Evolutionary conservation across 2,113 vertebrate genomes (phyloP), one percentile per base, ranked within the genome.

Genomic region (Pholis gunnellus): DNA sequence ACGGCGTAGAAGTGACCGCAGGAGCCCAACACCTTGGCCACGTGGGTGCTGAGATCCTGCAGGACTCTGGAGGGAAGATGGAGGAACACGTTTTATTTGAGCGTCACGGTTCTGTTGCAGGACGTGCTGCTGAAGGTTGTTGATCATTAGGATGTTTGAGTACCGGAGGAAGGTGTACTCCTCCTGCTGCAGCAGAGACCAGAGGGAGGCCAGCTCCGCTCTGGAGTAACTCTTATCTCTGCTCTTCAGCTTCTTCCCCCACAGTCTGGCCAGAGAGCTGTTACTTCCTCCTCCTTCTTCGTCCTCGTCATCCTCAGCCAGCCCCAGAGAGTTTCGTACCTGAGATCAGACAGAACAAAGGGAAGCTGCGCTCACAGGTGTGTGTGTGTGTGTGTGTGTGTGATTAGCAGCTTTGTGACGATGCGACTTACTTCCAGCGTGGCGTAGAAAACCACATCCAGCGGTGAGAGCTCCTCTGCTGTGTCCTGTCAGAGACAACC

Each of bases 1-100:
- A 99, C 97, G 0, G 97, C 97, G 6, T 99, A 99, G 81, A 99
- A 99, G 69, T 99, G 98, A 67, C 98, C 98, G 18, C 98, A 99
- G 85, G 98, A 98, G 64, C 98, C 98, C 88, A 99, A 82, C 48
- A 99, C 96, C 15, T 95, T 96, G 68, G 95, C 95, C 64, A 99
- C 95, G 0, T 99, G 98, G 73, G 90, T 95, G 86, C 97, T 98
- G 65, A 97, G 94, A 91, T 96, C 97, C 92, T 97, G 98, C 70
- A 99, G 94, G 63, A 98, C 93, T 44, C 93, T 94, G 81, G 22
- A 1, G 59, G 2, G 6, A 15, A 44, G 6, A 70, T 34, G 0
- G 25, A 48, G 29, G 15, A 11, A 56, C 9, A 25, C 13, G 31
- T 0, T 50, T 8, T 22, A 56, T 56, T 46, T 15, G 5, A 46